Evolutionary conservation across 2,888 invertebrate genomes (phyloP).

Genomic region (Anthrax anthrax): DNA sequence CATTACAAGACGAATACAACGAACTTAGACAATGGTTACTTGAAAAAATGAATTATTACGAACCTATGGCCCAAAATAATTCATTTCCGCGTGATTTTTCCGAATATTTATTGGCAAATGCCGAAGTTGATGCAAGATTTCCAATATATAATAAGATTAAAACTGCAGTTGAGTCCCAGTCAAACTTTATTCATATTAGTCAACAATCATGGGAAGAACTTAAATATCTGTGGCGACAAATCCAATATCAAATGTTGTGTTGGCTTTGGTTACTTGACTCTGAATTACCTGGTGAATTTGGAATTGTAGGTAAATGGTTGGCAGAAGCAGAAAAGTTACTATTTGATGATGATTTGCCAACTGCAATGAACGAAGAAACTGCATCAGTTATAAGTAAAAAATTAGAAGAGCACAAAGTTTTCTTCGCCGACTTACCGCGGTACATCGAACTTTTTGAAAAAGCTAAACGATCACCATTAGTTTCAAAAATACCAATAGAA

Average conservation of each 20-base stretch:
- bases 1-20: conserved; percentile 68
- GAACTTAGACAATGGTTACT: conserved; percentile 68
- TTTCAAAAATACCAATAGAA: conserved; percentile 56
- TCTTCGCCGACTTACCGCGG: conserved; percentile 71
- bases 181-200: conserved; percentile 63
- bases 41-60: conserved; percentile 60
- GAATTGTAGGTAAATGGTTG: conserved; percentile 78
- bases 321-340: conserved; percentile 72
- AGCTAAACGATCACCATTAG: conserved; percentile 52
- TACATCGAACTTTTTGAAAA: conserved; percentile 65
- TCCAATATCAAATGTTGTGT: conserved; percentile 60
- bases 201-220: conserved; percentile 76
- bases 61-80: conserved; percentile 60
- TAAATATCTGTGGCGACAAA: conserved; percentile 63
- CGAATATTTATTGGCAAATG: conserved; percentile 64
- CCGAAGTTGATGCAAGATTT: conserved; percentile 59
- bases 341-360: conserved; percentile 68
- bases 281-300: conserved; percentile 71
- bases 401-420: conserved; percentile 76
- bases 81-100: conserved; percentile 64
- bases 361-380: conserved; percentile 75
- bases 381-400: conserved; percentile 77
- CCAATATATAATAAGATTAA: conserved; percentile 62
- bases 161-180: conserved; percentile 61
- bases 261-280: conserved; percentile 87